phyloP scores from a whole-genome alignment of 2,113 vertebrate genomes.

The Dromiciops gliroides region DNA sequence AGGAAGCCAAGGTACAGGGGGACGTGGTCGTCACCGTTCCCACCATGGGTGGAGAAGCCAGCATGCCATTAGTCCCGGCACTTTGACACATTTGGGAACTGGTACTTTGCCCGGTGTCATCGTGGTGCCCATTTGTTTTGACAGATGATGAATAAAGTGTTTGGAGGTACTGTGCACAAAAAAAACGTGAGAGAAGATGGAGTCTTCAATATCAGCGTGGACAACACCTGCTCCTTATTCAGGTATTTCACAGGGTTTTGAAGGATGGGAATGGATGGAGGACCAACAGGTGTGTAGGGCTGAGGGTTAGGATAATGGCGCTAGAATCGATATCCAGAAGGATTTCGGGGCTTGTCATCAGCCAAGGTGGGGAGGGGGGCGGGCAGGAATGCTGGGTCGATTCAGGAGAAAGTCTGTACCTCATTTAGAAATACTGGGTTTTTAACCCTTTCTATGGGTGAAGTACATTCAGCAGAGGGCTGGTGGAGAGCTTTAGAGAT shows the following conservation, averaged over 20 bases:
- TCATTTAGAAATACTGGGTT: no score
- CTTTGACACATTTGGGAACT: not conserved
- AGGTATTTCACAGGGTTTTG: constrained; percentile 84
- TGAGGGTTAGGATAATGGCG: not conserved
- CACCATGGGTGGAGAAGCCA: not conserved
- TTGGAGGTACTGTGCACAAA: constrained; percentile 97
- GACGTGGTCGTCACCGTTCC: not conserved
- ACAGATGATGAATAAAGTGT: constrained; percentile 99
- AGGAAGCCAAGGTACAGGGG: no score
- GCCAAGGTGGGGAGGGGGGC: no score
- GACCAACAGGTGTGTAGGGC: no score
- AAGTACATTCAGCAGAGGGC: no score
- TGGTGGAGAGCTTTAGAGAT: no score
- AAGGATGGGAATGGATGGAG: not conserved
- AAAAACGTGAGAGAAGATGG: constrained; percentile 97
- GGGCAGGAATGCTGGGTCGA: no score
- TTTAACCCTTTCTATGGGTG: no score
- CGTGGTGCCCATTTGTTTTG: constrained; percentile 44
- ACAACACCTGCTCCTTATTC: constrained; percentile 96
- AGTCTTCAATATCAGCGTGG: constrained; percentile 94
- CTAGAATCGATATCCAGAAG: not conserved
- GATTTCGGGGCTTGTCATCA: not conserved
- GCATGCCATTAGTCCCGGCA: no score
- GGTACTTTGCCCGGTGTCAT: not conserved
- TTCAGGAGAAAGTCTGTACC: no score